These are phyloP conservation scores for Prosopocoilus inquinatus DNA, from an alignment of 2,888 invertebrate species.

Conservation along the genomic window DNA sequence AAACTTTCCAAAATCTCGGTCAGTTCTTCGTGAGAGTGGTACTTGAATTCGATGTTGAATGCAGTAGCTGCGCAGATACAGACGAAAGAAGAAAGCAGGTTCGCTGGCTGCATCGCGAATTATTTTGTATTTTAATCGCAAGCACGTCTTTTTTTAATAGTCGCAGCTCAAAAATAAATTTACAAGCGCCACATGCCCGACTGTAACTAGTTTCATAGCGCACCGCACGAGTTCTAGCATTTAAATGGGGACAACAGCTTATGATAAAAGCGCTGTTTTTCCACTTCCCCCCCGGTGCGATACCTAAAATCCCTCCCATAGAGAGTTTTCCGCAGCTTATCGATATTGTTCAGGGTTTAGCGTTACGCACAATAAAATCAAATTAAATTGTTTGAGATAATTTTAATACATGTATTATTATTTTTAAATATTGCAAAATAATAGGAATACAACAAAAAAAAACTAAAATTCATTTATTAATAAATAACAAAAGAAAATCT, in stretches of 20 bases:
- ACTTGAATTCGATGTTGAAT: slow-evolving; percentile 39
- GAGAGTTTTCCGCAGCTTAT: no score
- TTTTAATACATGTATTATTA: no score
- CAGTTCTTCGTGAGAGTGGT: slow-evolving; percentile 52
- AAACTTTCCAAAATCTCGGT: slow-evolving; percentile 42
- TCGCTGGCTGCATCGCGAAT: background rate
- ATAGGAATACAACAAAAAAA: no score
- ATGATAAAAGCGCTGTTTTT: slow-evolving; percentile 12
- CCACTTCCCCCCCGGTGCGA: slow-evolving; percentile 1
- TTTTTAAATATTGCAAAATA: no score
- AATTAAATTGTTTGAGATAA: no score
- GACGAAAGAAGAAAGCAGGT: background rate
- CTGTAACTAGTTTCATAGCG: background rate
- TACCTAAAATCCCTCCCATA: background rate
- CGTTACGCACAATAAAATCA: no score
- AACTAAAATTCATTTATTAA: no score
- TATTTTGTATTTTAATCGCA: no score
- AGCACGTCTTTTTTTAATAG: no score
- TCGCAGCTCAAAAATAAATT: no score
- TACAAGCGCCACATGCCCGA: background rate
- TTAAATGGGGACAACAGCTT: slow-evolving; percentile 5
- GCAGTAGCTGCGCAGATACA: background rate
- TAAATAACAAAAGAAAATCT: no score
- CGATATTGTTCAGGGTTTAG: no score
- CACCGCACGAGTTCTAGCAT: background rate